Conservation (phyloP, 2,113 vertebrate genomes). For the Tauraco erythrolophus region DNA sequence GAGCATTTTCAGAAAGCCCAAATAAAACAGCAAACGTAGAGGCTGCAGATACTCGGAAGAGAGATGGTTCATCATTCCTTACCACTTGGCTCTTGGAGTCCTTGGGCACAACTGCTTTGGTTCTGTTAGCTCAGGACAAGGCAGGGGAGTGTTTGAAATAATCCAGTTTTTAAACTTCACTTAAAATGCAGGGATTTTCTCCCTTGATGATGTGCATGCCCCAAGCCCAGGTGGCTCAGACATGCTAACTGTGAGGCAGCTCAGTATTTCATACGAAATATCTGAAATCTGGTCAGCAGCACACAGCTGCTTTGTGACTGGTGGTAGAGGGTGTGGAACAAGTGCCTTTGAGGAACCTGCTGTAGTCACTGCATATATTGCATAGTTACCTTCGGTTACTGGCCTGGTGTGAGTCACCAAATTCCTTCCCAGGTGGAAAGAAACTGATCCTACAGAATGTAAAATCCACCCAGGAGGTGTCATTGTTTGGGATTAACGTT, state of each 20-base stretch:
- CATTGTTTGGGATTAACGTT: neutral
- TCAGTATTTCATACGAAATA: neutral
- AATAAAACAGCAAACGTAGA: neutral
- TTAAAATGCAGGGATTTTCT: neutral
- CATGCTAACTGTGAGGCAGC: neutral
- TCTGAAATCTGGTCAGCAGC: neutral
- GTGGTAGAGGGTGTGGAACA: conserved; percentile 4
- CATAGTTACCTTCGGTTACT: neutral
- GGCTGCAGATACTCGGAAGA: neutral
- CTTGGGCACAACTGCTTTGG: neutral
- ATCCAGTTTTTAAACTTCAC: neutral
- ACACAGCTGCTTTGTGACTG: neutral
- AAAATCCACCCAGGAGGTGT: neutral
- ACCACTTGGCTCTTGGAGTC: neutral
- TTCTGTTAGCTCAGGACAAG: neutral
- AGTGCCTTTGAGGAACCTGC: neutral
- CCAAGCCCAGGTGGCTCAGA: neutral
- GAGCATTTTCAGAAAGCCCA: neutral
- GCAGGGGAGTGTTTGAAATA: neutral
- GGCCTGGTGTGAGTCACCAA: conserved; percentile 9
- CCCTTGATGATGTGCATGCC: neutral
- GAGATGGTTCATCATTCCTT: neutral
- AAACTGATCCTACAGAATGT: neutral
- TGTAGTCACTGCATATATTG: neutral
- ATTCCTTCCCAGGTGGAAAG: neutral